Percentiles rank a stretch among this genome's conserved stretches.
Evolutionary conservation across 2,888 invertebrate genomes (phyloP).

Genomic region (Flexamia atlantica): DNA sequence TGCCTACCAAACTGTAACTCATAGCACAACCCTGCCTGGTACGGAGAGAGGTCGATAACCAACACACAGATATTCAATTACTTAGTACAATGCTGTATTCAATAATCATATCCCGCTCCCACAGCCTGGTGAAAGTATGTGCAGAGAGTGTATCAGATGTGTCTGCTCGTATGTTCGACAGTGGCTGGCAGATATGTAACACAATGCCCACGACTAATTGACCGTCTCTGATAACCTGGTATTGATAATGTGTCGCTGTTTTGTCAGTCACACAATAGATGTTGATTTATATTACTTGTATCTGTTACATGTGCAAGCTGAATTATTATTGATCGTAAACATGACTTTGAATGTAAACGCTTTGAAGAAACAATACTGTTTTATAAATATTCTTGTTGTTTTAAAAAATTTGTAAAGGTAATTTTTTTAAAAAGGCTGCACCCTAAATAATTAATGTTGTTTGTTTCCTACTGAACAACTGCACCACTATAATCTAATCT

Average conservation of each 20-base stretch:
- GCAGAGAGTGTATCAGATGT: constrained; percentile 11
- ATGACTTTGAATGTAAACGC: too few species aligned
- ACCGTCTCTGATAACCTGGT: constrained; percentile 4
- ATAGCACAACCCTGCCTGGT: background rate
- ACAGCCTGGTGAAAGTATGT: constrained; percentile 26
- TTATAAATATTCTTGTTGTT: too few species aligned
- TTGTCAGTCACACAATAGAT: background rate
- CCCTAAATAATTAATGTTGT: too few species aligned
- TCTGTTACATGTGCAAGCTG: background rate
- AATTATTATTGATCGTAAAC: too few species aligned
- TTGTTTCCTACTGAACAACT: too few species aligned
- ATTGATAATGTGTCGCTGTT: constrained; percentile 15
- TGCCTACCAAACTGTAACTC: too few species aligned
- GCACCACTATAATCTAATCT: too few species aligned
- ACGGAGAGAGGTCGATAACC: background rate
- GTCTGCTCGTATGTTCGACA: background rate
- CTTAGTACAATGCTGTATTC: constrained; percentile 7
- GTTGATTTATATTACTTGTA: background rate
- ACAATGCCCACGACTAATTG: constrained; percentile 10
- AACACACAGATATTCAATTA: constrained; percentile 35
- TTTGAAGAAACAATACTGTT: too few species aligned
- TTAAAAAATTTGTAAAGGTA: too few species aligned
- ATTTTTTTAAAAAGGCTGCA: too few species aligned
- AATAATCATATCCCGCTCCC: constrained; percentile 25
- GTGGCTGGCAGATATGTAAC: constrained; percentile 24